phyloP scores from a whole-genome alignment of 2,113 vertebrate genomes.

The Gymnorhina tibicen region DNA sequence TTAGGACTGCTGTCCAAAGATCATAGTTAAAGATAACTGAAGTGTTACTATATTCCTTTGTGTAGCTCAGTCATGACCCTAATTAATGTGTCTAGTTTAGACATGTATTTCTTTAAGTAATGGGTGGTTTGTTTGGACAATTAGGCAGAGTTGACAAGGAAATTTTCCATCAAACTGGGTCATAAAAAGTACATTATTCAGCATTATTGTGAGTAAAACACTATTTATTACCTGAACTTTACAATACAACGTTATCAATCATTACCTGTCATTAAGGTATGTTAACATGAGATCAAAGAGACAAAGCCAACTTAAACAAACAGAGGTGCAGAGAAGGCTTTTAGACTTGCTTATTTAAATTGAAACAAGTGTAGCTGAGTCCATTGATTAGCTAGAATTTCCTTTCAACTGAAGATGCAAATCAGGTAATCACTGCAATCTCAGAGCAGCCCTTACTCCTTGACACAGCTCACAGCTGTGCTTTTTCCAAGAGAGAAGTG shows the following conservation, averaged over 20 bases:
- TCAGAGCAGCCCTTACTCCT: neutral
- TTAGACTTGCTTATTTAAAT: conserved; percentile 66
- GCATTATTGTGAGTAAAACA: conserved; percentile 82
- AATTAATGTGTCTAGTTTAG: conserved; percentile 79
- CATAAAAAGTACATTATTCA: conserved; percentile 89
- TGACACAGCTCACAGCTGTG: neutral
- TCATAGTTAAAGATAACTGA: conserved; percentile 77
- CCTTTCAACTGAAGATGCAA: conserved; percentile 66
- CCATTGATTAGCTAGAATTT: conserved; percentile 61
- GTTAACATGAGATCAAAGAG: conserved; percentile 83
- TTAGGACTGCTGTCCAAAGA: conserved; percentile 76
- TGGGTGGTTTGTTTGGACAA: conserved; percentile 83
- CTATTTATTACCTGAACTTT: conserved; percentile 84
- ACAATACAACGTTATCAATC: conserved; percentile 82
- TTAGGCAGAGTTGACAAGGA: conserved; percentile 80
- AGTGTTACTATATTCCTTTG: conserved; percentile 78
- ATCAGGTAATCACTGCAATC: conserved; percentile 13
- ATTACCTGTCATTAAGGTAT: conserved; percentile 86
- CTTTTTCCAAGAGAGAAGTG: neutral
- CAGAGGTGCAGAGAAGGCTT: conserved; percentile 65
- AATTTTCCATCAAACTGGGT: conserved; percentile 81
- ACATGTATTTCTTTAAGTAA: conserved; percentile 78
- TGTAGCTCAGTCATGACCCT: conserved; percentile 79
- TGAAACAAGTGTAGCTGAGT: conserved; percentile 45
- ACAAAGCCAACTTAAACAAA: conserved; percentile 79